These are phyloP conservation scores for Haliclona indistincta DNA, from an alignment of 37 sponge, comb jelly and placozoan genomes.

Conservation along the genomic window DNA sequence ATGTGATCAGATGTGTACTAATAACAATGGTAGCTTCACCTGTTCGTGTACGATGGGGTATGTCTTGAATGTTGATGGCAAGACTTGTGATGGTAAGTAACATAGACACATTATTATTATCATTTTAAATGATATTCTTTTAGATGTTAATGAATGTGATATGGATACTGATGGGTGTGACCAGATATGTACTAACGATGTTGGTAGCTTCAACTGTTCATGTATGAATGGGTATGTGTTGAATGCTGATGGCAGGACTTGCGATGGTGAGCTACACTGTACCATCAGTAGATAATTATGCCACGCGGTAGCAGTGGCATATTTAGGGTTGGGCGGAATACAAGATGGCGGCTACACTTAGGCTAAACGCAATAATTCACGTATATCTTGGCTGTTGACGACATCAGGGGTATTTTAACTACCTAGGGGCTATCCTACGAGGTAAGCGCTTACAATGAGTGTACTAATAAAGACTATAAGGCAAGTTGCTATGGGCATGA, in stretches of 20 bases:
- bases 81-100: conserved; percentile 16
- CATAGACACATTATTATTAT: background rate
- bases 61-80: conserved; percentile 2
- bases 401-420: too few species aligned
- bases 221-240: conserved; percentile 33
- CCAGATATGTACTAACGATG: conserved; percentile 26
- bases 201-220: conserved; percentile 42
- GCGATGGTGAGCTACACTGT: too few species aligned
- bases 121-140: background rate
- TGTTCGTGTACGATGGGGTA: conserved; percentile 18
- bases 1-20: conserved; percentile 3
- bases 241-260: conserved; percentile 22
- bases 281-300: too few species aligned
- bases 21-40: background rate
- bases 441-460: too few species aligned
- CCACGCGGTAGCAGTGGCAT: too few species aligned
- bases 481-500: too few species aligned
- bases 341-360: too few species aligned
- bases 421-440: too few species aligned
- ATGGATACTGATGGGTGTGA: background rate
- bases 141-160: conserved; percentile 31
- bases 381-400: too few species aligned
- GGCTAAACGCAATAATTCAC: too few species aligned
- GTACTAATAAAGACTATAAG: too few species aligned
- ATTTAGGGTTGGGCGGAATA: too few species aligned